These are phyloP conservation scores for Orbicella faveolata DNA, from an alignment of 64 coral and sea anemone genomes.

Conservation along the genomic window DNA sequence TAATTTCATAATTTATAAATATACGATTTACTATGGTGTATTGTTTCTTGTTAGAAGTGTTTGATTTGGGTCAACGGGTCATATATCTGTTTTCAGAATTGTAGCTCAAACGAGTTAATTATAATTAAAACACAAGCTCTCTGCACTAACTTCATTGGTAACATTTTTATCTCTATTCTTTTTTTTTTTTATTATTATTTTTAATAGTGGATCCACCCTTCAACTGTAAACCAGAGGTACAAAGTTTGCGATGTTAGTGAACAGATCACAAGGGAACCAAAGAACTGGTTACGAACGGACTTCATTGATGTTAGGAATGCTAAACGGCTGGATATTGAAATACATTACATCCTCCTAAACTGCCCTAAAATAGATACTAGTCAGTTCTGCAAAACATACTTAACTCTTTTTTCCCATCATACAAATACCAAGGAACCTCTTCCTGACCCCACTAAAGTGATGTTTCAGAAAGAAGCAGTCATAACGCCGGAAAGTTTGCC, in stretches of 20 bases:
- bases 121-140: too few relatives aligned
- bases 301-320: slow-evolving; percentile 46
- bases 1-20: too few relatives aligned
- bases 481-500: not conserved
- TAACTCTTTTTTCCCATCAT: slow-evolving; percentile 34
- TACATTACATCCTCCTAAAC: slow-evolving; percentile 7
- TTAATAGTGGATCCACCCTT: not conserved
- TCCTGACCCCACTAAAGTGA: not conserved
- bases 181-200: too few relatives aligned
- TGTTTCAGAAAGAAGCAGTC: not conserved
- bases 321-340: slow-evolving; percentile 5
- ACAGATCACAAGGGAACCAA: not conserved
- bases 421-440: not conserved
- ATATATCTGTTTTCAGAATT: too few relatives aligned
- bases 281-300: slow-evolving; percentile 39
- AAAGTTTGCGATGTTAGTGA: slow-evolving; percentile 7
- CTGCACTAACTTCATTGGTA: too few relatives aligned
- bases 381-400: slow-evolving; percentile 18
- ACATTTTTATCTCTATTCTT: too few relatives aligned
- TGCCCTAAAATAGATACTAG: not conserved
- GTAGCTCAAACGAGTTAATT: too few relatives aligned
- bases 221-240: not conserved
- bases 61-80: too few relatives aligned
- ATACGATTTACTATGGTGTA: too few relatives aligned
- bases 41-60: too few relatives aligned